Evolutionary conservation across 2,113 vertebrate species (phyloP).

Genomic region (Austrofundulus limnaeus): DNA sequence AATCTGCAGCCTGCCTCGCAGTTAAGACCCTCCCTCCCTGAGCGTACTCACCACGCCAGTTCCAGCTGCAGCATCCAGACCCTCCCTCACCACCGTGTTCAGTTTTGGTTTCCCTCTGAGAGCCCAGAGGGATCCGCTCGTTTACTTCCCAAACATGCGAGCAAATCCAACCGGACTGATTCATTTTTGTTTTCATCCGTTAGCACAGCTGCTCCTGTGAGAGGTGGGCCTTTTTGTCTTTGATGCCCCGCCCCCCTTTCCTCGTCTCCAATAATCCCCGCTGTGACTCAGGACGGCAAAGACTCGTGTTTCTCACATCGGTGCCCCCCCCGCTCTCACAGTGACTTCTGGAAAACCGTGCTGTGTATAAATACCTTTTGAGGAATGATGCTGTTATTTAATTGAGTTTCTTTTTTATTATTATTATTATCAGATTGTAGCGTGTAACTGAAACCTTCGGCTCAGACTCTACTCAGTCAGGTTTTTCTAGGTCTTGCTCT

Average conservation of each 20-base stretch:
- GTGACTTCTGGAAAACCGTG: constrained; percentile 52
- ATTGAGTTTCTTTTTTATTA: constrained; percentile 52
- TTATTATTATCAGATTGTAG: constrained; percentile 49
- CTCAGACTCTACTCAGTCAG: constrained; percentile 34
- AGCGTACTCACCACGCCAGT: constrained; percentile 37
- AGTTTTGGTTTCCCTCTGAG: constrained; percentile 13
- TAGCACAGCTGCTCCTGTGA: constrained; percentile 40
- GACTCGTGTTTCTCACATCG: constrained; percentile 44
- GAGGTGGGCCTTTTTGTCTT: constrained; percentile 54
- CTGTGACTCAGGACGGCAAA: constrained; percentile 58
- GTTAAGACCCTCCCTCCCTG: constrained; percentile 70
- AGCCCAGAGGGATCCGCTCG: constrained; percentile 40
- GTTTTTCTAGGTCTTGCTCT: constrained; percentile 32
- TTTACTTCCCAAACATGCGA: constrained; percentile 49
- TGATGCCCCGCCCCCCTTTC: constrained; percentile 23
- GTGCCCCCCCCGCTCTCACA: constrained; percentile 39
- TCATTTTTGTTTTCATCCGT: constrained; percentile 16
- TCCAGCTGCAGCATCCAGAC: constrained; percentile 58
- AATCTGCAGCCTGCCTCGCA: constrained; percentile 96
- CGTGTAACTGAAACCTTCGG: constrained; percentile 34
- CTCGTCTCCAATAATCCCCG: constrained; percentile 26
- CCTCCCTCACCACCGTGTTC: constrained; percentile 1
- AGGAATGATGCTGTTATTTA: constrained; percentile 75
- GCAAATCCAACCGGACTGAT: constrained; percentile 49
- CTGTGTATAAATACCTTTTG: constrained; percentile 72